Evolutionary conservation across 1,140 invertebrate genomes (phyloP).

Genomic region (Brachionus manjavacas): DNA sequence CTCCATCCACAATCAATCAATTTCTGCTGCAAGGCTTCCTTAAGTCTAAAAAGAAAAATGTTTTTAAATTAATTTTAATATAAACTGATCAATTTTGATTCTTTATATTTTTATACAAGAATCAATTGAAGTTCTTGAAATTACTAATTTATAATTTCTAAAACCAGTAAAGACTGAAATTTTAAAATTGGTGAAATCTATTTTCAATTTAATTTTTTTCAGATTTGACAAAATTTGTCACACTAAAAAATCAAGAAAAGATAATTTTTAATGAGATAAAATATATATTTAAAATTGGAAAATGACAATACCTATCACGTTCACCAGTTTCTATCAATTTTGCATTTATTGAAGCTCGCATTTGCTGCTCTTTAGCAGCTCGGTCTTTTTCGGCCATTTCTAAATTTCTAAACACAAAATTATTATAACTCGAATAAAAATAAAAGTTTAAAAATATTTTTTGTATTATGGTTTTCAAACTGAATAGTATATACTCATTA

Average conservation of each 20-base stretch:
- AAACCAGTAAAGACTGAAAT: no score
- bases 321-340: constrained; percentile 42
- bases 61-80: no score
- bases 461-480: not conserved
- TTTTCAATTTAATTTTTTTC: no score
- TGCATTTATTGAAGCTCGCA: constrained; percentile 41
- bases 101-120: no score
- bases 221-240: no score
- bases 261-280: no score
- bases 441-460: not conserved
- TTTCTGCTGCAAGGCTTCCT: constrained; percentile 72
- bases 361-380: constrained; percentile 39
- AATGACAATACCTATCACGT: constrained; percentile 6
- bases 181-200: no score
- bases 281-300: not conserved
- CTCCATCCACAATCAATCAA: constrained; percentile 83
- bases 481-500: not conserved
- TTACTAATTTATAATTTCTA: no score
- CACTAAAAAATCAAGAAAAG: not conserved
- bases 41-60: not conserved
- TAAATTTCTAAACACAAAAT: not conserved
- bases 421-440: not conserved
- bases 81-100: no score
- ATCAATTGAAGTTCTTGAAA: no score
- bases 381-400: constrained; percentile 36